Evolutionary conservation across 2,113 vertebrate species (phyloP).

Genomic region (Fukomys damarensis): DNA sequence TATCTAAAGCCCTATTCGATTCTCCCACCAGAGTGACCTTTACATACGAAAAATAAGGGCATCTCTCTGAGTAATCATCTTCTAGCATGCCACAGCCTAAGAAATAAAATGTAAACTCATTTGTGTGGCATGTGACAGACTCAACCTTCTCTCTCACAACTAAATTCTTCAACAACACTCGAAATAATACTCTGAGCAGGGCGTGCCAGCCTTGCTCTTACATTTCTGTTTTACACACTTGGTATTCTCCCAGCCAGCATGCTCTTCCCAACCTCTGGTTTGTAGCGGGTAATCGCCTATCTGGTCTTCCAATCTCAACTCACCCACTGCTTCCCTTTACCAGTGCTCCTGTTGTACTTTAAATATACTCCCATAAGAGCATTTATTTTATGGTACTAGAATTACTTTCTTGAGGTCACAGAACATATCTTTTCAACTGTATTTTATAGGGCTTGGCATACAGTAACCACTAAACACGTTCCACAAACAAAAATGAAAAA

Average conservation of each 20-base stretch:
- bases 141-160: not conserved
- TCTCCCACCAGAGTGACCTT: not conserved
- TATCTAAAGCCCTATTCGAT: not conserved
- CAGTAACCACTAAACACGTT: not conserved
- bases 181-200: not conserved
- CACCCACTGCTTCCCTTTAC: not conserved
- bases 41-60: not conserved
- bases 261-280: not conserved
- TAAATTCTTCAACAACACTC: not conserved
- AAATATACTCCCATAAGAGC: not conserved
- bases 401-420: constrained; percentile 11
- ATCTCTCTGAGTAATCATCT: not conserved
- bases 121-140: not conserved
- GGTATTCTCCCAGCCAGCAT: not conserved
- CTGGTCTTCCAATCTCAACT: not conserved
- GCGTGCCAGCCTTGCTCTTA: not conserved
- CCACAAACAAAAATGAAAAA: not conserved
- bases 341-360: not conserved
- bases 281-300: not conserved
- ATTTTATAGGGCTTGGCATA: not conserved
- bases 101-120: not conserved
- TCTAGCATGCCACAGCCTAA: not conserved
- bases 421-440: not conserved
- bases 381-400: not conserved
- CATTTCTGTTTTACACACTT: not conserved